Evolutionary conservation across 2,888 invertebrate genomes (phyloP), one percentile per base, ranked within the genome.

Genomic region (Orchesella flavescens): DNA sequence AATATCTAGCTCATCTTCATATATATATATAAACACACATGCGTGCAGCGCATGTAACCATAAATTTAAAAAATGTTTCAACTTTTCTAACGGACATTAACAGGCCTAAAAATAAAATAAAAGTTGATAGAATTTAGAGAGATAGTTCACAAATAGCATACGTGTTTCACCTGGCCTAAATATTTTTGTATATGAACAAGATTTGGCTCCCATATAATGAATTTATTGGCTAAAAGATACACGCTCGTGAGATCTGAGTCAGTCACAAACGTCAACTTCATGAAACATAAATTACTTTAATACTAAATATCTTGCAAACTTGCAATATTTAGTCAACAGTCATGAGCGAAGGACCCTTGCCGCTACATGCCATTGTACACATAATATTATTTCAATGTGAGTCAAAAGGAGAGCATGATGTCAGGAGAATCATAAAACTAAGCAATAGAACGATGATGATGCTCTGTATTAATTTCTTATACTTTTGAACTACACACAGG

Each of bases 361-460:
- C 46, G 34, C 15, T 65, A 19, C 34, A n/a, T 24, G 24, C 23
- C 61, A 24, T 61, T 61, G 24, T 5, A 61, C 17, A 21, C 21
- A 44, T 44, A 9, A 44, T 44, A 44, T 7, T 9, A 44, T 21
- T 61, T 61, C 61, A 24, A 61, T 61, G 61, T 61, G 24, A 61
- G 24, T 10, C n/a, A 77, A 77, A 77, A 77, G 69, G 66, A 77
- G 69, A 77, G 55, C 69, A 77, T 77, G 61, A 69, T 68, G 44
- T 68, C 23, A 65, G 17, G 24, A 19, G 69, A 24, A 44, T 43
- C 49, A 65, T 65, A 34, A 75, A 55, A 75, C 49, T 24, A 65
- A 44, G 19, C 53, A 63, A 65, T 23, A 10, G 24, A 55, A 65
- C 21, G 7, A 43, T 44, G 49, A 65, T 17, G 7, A 43, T 44